Percentiles rank a stretch among this genome's conserved stretches.
Evolutionary conservation across 2,888 invertebrate genomes (phyloP).

Genomic region (Phymatocera aterrima): DNA sequence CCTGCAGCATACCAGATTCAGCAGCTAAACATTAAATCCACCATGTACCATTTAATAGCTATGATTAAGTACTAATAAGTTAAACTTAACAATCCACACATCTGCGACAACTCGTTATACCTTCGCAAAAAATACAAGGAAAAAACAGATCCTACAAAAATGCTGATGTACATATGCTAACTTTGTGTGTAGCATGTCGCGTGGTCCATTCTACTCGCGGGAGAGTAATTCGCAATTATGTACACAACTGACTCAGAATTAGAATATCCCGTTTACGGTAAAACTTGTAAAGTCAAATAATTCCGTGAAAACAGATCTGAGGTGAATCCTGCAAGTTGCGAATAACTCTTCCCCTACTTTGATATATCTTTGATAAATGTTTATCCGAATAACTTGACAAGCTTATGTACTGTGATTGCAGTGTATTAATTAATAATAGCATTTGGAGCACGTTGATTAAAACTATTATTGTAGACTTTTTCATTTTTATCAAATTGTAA

Average conservation of each 20-base stretch:
- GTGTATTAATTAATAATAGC: constrained; percentile 37
- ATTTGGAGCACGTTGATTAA: constrained; percentile 41
- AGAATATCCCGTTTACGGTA: neutral
- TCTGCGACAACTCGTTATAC: neutral
- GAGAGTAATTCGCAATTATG: constrained; percentile 37
- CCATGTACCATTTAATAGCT: constrained; percentile 34
- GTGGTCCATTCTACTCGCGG: constrained; percentile 32
- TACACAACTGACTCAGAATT: neutral
- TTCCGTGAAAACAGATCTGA: neutral
- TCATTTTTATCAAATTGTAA: constrained; percentile 22
- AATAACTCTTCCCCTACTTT: constrained; percentile 34
- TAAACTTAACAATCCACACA: constrained; percentile 13
- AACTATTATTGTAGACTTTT: constrained; percentile 21
- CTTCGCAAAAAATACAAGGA: neutral
- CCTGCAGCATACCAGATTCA: constrained; percentile 36
- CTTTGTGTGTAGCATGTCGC: constrained; percentile 33
- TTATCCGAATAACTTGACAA: constrained; percentile 39
- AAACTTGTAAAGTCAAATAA: neutral
- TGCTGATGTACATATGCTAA: constrained; percentile 32
- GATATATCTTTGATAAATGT: constrained; percentile 43
- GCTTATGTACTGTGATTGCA: constrained; percentile 31
- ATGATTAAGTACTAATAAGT: constrained; percentile 41
- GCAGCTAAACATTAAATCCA: constrained; percentile 15
- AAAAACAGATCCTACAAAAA: neutral
- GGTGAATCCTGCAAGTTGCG: constrained; percentile 14